phyloP scores from a whole-genome alignment of 2,113 vertebrate species.

The Shinisaurus crocodilurus region DNA sequence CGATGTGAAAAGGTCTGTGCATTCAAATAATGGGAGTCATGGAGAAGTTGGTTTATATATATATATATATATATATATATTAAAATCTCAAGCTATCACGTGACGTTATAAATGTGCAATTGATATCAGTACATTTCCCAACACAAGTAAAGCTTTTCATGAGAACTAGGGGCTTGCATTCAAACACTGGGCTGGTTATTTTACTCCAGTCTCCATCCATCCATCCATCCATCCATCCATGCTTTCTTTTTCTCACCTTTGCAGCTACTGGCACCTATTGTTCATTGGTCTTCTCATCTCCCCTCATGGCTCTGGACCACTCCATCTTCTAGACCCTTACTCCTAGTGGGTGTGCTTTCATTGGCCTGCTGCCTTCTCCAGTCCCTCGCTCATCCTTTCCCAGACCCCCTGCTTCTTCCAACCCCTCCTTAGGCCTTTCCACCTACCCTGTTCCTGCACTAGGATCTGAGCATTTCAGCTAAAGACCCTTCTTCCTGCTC shows the following conservation, averaged over 20 bases:
- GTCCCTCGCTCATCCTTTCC: too few species aligned
- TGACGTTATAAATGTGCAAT: background rate
- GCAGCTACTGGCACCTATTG: background rate
- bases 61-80: constrained; percentile 36
- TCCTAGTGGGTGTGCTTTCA: too few species aligned
- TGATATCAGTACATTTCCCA: background rate
- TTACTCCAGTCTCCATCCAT: background rate
- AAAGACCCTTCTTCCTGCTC: background rate
- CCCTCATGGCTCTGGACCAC: background rate
- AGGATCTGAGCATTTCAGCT: background rate
- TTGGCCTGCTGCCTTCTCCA: background rate
- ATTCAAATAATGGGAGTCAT: background rate
- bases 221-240: background rate
- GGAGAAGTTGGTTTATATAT: background rate
- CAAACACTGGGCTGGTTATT: background rate
- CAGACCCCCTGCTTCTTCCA: background rate
- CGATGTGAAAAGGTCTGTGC: background rate
- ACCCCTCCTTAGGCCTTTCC: background rate
- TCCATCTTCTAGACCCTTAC: background rate
- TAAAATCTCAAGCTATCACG: constrained; percentile 16
- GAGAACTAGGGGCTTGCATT: background rate
- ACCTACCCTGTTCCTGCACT: too few species aligned
- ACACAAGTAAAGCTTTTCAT: background rate
- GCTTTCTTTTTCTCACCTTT: background rate
- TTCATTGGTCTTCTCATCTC: background rate